Percentiles rank a stretch among this genome's conserved stretches.
Conservation (phyloP, 2,888 invertebrate genomes). For the Smittia aterrima region DNA sequence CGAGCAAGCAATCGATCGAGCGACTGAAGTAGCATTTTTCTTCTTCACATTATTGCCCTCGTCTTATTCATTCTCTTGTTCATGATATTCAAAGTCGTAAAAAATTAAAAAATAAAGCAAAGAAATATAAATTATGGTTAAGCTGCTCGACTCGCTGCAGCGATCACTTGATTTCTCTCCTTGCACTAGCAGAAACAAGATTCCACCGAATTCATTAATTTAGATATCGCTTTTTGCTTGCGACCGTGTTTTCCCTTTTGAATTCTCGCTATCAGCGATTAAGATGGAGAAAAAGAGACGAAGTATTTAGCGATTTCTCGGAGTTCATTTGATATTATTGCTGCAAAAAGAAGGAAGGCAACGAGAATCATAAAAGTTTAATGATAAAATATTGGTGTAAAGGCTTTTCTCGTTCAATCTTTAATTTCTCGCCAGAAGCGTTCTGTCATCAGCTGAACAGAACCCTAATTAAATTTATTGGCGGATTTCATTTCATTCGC, state of each 20-base stretch:
- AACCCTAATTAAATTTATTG: constrained; percentile 36
- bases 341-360: neutral
- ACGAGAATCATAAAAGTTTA: constrained; percentile 26
- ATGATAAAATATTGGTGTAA: constrained; percentile 35
- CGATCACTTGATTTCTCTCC: neutral
- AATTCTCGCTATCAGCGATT: constrained; percentile 19
- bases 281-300: constrained; percentile 6
- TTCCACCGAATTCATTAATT: constrained; percentile 32
- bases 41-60: neutral
- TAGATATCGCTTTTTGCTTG: constrained; percentile 32
- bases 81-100: constrained; percentile 26
- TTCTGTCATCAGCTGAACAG: constrained; percentile 31
- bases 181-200: neutral
- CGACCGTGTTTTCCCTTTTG: neutral
- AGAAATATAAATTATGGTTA: constrained; percentile 36
- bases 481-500: neutral
- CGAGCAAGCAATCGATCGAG: neutral
- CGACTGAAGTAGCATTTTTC: constrained; percentile 10
- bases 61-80: neutral
- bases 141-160: neutral
- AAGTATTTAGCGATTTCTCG: neutral
- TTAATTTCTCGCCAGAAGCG: constrained; percentile 26
- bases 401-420: neutral
- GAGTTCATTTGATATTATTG: constrained; percentile 1
- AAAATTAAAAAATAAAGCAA: constrained; percentile 35